Base-by-base conservation (phyloP, 30 jellyfish, hydroid and myxozoan species). In the Catostylus mosaicus region DNA sequence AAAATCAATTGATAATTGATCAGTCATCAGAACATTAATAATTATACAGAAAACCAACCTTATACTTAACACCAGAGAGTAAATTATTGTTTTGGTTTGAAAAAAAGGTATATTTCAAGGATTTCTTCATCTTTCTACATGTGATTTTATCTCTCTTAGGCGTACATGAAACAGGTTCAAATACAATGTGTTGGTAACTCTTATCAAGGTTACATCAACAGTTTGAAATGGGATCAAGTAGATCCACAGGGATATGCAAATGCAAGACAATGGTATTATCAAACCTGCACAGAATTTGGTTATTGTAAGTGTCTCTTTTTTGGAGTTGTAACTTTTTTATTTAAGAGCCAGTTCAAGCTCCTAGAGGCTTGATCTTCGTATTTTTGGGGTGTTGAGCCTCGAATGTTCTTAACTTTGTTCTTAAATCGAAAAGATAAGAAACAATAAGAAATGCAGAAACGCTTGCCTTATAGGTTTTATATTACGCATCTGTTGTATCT, bases 221-320 rank as follows among this genome's bases (percentile, higher is more conserved):
- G 73, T 29, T 52, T 85, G 73, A 73, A 73, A 33, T 59, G 80
- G 64, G 89, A 65, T 45, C 66, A 59, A 32, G 89, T 85, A 24
- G 95, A 75, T 56, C 95, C 88, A 8, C 9, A 64, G 45, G 95
- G 89, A 5, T 72, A 73, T 48, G 71, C 84, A 10, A 65, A 65
- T 60, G 73, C 79, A 4, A 60, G 95, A 43, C 95, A 85, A 52
- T 85, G 95, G 95, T 73, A 67, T 45, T 85, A 85, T 43, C 95
- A 85, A 34, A 85, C 95, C 22, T 85, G 95, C 78, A 60, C 84
- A 4, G 87, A 85, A 72, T 85, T 85, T 66, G 95, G 95, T 2
- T 85, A 73, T 63, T 85, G 93, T 83, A 29, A 70, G 93, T 67
- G 24, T 46, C 14, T 30, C 24, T 52, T 20, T 52, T 52, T 6